These are phyloP conservation scores for Alentia gelatinosa DNA, from an alignment of 2,888 invertebrate genomes.

Conservation along the genomic window DNA sequence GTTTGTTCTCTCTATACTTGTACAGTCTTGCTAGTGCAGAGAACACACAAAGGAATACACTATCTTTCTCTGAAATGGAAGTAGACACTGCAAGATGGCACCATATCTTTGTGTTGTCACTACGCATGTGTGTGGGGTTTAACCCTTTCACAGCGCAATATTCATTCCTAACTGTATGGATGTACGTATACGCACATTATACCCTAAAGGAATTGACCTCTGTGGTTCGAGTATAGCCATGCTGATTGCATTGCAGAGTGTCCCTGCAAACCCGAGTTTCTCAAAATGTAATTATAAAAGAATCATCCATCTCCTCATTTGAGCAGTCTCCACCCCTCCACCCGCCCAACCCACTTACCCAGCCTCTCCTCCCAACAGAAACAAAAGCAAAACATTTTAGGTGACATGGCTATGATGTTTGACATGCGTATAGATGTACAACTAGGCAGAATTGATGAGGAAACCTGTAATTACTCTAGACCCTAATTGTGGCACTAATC, in stretches of 20 bases:
- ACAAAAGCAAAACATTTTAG: neutral
- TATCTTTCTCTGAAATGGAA: too few relatives aligned
- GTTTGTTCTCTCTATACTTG: neutral
- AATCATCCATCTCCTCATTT: neutral
- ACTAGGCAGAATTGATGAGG: neutral
- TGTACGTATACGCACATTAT: constrained; percentile 2
- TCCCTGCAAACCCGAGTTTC: neutral
- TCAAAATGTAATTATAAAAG: neutral
- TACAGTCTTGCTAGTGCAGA: neutral
- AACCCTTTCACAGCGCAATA: neutral
- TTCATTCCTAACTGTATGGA: neutral
- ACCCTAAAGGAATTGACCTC: neutral
- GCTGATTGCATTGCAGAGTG: neutral
- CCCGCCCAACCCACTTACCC: too few relatives aligned
- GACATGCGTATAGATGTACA: neutral
- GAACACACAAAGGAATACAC: neutral
- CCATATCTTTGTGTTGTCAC: neutral
- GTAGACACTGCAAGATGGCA: too few relatives aligned
- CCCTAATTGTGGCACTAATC: neutral
- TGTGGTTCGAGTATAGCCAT: neutral
- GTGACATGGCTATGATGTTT: neutral
- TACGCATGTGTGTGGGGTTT: neutral
- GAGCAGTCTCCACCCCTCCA: neutral
- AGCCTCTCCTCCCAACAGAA: neutral
- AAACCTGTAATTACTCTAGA: neutral